Percentiles rank a stretch among this genome's conserved stretches.
Evolutionary conservation across 37 sponge, comb jelly and placozoan genomes (phyloP).

Genomic region (Ephydatia muelleri): DNA sequence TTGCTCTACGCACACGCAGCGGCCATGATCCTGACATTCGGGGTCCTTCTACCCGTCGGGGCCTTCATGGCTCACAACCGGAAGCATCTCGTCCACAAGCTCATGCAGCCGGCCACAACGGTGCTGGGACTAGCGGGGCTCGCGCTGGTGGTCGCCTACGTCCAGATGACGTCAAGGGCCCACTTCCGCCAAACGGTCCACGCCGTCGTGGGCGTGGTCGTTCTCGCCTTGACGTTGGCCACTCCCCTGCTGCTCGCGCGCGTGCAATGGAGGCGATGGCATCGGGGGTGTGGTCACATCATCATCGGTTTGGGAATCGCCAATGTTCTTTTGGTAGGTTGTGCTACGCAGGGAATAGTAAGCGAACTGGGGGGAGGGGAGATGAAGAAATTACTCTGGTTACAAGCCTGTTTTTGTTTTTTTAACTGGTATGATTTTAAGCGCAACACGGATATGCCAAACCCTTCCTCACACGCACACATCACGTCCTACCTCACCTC

Average conservation of each 20-base stretch:
- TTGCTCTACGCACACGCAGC: slow-evolving; percentile 57
- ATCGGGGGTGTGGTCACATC: slow-evolving; percentile 40
- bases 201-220: slow-evolving; percentile 38
- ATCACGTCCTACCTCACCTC: too few species aligned
- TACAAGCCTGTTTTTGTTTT: background rate
- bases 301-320: slow-evolving; percentile 54
- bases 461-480: too few species aligned
- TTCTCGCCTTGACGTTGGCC: slow-evolving; percentile 22
- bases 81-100: slow-evolving; percentile 19
- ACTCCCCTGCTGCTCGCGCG: slow-evolving; percentile 36
- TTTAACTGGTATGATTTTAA: too few species aligned
- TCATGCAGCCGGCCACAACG: slow-evolving; percentile 22
- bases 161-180: slow-evolving; percentile 12
- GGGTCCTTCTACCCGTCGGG: slow-evolving; percentile 47
- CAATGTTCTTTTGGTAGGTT: slow-evolving; percentile 49
- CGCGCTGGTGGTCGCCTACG: slow-evolving; percentile 28
- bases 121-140: slow-evolving; percentile 33
- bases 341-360: too few species aligned
- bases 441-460: too few species aligned
- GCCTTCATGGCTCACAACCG: slow-evolving; percentile 32
- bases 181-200: slow-evolving; percentile 44
- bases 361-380: too few species aligned
- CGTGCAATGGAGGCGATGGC: background rate
- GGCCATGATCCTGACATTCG: slow-evolving; percentile 44
- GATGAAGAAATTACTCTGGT: background rate